These are phyloP conservation scores for Tachina grossa DNA, from an alignment of 2,888 invertebrate species.

Conservation along the genomic window DNA sequence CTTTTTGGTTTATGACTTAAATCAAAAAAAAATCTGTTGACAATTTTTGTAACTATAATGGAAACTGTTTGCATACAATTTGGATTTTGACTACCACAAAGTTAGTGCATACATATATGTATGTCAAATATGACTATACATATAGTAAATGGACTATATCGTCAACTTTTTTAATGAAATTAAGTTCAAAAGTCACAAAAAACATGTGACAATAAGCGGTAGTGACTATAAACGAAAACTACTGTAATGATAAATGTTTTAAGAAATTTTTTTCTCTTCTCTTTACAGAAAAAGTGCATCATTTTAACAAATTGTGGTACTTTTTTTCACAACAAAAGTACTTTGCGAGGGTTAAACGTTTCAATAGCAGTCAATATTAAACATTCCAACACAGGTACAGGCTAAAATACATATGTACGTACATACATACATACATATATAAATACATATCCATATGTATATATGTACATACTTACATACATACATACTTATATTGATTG, in stretches of 20 bases:
- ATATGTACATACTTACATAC: conserved; percentile 4
- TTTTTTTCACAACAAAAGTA: neutral
- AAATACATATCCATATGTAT: neutral
- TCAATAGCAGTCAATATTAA: neutral
- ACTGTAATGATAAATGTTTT: neutral
- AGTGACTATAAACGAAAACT: too few relatives aligned
- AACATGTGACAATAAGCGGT: too few relatives aligned
- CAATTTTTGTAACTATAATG: too few relatives aligned
- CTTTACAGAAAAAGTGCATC: neutral
- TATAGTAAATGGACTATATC: too few relatives aligned
- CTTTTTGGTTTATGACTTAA: too few relatives aligned
- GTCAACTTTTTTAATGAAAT: too few relatives aligned
- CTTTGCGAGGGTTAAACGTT: neutral
- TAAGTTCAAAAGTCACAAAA: too few relatives aligned
- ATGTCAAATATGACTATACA: too few relatives aligned
- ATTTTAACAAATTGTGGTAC: neutral
- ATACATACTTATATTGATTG: conserved; percentile 11
- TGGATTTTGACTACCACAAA: too few relatives aligned
- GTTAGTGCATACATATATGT: too few relatives aligned
- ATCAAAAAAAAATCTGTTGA: too few relatives aligned
- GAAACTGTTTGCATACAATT: too few relatives aligned
- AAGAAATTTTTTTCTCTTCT: neutral
- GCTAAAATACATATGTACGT: neutral
- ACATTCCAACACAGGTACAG: neutral
- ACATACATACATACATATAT: neutral